Evolutionary conservation across 1,140 invertebrate genomes (phyloP), one percentile per base, ranked within the genome.

Genomic region (Thereuonema tuberculata): DNA sequence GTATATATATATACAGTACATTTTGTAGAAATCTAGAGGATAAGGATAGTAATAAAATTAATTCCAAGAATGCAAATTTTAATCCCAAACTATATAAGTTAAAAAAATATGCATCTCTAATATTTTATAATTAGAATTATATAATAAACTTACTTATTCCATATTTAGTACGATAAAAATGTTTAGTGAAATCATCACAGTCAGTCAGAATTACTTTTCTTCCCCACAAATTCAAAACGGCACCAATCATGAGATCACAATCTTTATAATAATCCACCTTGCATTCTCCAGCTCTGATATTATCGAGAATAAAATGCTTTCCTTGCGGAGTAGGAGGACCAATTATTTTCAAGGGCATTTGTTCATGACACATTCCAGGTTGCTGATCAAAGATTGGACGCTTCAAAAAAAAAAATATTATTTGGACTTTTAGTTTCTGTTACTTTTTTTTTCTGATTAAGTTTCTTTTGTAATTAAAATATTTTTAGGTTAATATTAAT

Each of bases 121-220:
- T 66, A 65, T 54, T 59, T 43, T 43, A 43, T 9, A n/a, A 12
- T 43, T 43, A 12, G n/a, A 12, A 43, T 43, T 43, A 43, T n/a
- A 12, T 43, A 12, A 12, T 43, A 9, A 74, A 72, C 56, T 76
- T 71, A 69, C 77, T 75, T 2, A 80, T 64, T 25, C 77, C 76
- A 67, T 77, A 80, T 60, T 76, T 81, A 29, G 80, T 80, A 63
- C 82, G 80, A 71, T 92, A 95, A 75, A 89, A 95, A 47, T 87
- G 81, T 69, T 85, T 88, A 0, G 91, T 96, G 66, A 87, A 93
- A 20, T 78, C 75, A 74, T 96, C 92, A 63, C 89, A 87, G 69
- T 93, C 84, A 0, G 83, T 87, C 0, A 96, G 74, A 0, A 91
- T 76, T 25, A 95, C 80, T 49, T 82, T 80, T 50, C 90, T 76